Percentiles rank a stretch among this genome's conserved stretches.
Evolutionary conservation across 2,797 vertebrate species (phyloP).

Genomic region (Streptopelia turtur): DNA sequence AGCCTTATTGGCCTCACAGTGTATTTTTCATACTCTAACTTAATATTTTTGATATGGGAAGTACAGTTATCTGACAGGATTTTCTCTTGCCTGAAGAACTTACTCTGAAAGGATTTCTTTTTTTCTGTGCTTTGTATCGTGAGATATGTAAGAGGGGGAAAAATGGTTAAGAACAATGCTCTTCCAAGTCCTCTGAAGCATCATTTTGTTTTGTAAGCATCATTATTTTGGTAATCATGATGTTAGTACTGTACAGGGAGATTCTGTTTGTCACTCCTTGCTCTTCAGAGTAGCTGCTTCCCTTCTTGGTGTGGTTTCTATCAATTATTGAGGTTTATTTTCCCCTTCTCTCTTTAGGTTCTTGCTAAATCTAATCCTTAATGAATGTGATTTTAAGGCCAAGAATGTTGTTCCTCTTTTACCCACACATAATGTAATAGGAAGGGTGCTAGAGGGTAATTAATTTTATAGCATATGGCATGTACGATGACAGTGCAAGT

Average conservation of each 20-base stretch:
- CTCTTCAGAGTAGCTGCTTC: neutral
- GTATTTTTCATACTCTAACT: neutral
- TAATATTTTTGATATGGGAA: neutral
- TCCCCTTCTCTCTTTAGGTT: neutral
- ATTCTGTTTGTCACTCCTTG: neutral
- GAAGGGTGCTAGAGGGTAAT: neutral
- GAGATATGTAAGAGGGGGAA: neutral
- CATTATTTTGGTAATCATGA: neutral
- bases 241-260: neutral
- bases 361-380: slow-evolving; percentile 8
- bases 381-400: neutral
- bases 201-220: neutral
- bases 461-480: neutral
- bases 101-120: neutral
- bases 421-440: neutral
- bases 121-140: neutral
- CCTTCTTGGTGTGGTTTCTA: neutral
- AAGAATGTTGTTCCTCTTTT: slow-evolving; percentile 19
- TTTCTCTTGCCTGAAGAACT: neutral
- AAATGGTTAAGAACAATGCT: neutral
- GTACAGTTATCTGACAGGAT: neutral
- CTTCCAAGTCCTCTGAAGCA: neutral
- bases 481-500: neutral
- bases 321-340: neutral
- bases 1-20: neutral